Base-by-base conservation (phyloP, 2,888 invertebrate species). In the Anarsia innoxiella region DNA sequence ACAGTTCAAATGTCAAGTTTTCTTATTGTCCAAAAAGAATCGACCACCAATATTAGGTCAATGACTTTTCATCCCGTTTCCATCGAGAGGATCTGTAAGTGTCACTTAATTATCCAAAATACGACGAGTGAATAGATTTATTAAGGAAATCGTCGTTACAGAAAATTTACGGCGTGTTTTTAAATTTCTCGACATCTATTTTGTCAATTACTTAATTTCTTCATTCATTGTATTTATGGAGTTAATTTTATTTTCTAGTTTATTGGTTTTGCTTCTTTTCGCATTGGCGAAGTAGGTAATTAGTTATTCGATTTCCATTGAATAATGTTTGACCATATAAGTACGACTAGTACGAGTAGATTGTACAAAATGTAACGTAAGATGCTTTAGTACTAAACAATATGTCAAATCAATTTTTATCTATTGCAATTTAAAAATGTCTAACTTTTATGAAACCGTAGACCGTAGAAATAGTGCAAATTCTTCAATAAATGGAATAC, bases 51-150 rank as follows among this genome's bases (percentile, higher is more conserved):
- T 34, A 30, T 29, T 33, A 25, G 38, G 40, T 38, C 36, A 13
- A 37, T 34, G 40, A 43, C 39, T 34, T 29, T 30, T 38, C 14
- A 6, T 1, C 3, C 26, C 8, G 9, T 14, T 33, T 25, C 33
- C 11, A 9, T 26, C n/a, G 25, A 25, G 33, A 23, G 25, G 40
- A 14, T 35, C 13, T 14, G 11, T 19, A 15, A 37, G 34, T 39
- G 39, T 41, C 41, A 39, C 32, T 44, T 40, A 39, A 35, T 19
- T 25, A 15, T 26, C 37, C 35, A 23, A 41, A 41, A 35, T 35
- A 35, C 34, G 23, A 10, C 19, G 28, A 29, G 12, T n/a, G 23
- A 43, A 40, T 23, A 34, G 36, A 36, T 37, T 37, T 36, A 35
- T 35, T 35, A 35, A 31, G 39, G 39, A 39, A 39, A 31, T 15